Evolutionary conservation across 2,113 vertebrate genomes (phyloP), one percentile per base, ranked within the genome.

Genomic region (Zapus hudsonius): DNA sequence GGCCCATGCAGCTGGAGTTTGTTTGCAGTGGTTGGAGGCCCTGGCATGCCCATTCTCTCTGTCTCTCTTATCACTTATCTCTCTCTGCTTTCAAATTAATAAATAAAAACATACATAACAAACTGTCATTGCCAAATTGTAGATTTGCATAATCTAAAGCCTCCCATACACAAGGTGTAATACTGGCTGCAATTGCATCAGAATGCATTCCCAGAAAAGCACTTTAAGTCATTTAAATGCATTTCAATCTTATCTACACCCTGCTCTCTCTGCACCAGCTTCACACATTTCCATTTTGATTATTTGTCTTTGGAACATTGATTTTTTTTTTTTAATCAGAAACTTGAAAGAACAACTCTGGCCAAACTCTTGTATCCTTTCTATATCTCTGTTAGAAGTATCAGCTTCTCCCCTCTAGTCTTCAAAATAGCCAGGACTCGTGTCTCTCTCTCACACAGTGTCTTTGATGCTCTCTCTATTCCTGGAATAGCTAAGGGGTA

Each of bases 221-320:
- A 73, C 74, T 63, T 82, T 87, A 90, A 85, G 63, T 70, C 70
- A 87, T n/a, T 44, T 78, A 47, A 90, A 38, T 27, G 73, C 42
- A 64, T 70, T 63, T 90, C 63, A 61, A 33, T 72, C 47, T 88
- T 55, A 90, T 25, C 59, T 80, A 29, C 27, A 90, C 25, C 12
- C 33, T 76, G 52, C 23, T 36, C 7, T 5, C 52, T 11, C 23
- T 3, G 4, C 7, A 40, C 55, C 47, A 12, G 3, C 5, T 81
- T 89, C 73, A 69, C 38, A 87, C n/a, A 85, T 92, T 88, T 90
- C 59, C 59, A 83, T 90, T 86, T 87, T 88, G 74, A 90, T 90
- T 78, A 23, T n/a, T 44, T 87, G 10, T 64, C 74, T 90, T 63
- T 69, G 69, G 85, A 87, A 94, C 31, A 52, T 1, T 31, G 75